These are phyloP conservation scores for Hypotaenidia okinawae DNA, from an alignment of 2,797 vertebrate genomes.

Conservation along the genomic window DNA sequence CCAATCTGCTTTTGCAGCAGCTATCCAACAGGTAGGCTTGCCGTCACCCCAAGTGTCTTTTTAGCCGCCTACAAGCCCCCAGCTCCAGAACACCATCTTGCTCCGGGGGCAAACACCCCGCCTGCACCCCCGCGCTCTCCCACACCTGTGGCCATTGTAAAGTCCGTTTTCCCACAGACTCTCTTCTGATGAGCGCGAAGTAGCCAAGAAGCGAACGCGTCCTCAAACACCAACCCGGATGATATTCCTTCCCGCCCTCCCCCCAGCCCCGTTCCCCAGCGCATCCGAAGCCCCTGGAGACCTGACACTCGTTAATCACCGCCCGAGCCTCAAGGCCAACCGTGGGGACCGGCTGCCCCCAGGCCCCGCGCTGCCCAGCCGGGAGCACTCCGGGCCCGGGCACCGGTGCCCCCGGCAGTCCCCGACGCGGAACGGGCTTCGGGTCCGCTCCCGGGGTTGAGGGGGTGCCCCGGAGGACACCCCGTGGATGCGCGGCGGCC, in stretches of 20 bases:
- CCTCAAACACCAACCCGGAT: accelerated
- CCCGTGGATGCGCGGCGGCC: background rate
- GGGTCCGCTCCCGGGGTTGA: background rate
- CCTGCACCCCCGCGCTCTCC: background rate
- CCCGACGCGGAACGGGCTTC: background rate
- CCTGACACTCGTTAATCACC: accelerated
- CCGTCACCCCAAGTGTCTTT: background rate
- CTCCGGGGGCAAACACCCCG: background rate
- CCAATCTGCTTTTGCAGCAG: background rate
- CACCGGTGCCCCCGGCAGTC: background rate
- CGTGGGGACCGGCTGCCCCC: background rate
- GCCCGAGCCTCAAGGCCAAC: background rate
- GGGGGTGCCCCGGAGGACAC: background rate
- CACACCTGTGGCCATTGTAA: background rate
- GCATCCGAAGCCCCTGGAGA: background rate
- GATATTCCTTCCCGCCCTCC: too few relatives aligned
- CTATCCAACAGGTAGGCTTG: background rate
- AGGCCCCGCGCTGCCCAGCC: background rate
- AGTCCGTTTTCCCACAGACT: background rate
- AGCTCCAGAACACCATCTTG: accelerated
- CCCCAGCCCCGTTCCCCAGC: too few relatives aligned
- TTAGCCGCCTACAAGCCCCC: accelerated
- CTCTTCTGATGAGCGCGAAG: background rate
- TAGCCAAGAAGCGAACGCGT: background rate
- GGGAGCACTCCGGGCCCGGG: background rate